Evolutionary conservation across 1,140 invertebrate genomes (phyloP).

Genomic region (Diploscapter pachys): DNA sequence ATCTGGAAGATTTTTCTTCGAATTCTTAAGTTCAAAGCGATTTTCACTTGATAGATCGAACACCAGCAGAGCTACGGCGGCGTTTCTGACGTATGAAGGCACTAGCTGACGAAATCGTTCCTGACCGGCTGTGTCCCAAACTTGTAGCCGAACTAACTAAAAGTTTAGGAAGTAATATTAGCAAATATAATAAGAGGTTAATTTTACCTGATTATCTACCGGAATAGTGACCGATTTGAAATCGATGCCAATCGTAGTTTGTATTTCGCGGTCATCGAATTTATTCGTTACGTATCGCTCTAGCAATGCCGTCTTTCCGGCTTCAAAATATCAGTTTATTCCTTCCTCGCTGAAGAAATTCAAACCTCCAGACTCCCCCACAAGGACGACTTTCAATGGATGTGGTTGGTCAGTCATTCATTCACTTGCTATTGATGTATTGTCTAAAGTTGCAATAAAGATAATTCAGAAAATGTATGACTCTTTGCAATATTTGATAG

Average conservation of each 20-base stretch:
- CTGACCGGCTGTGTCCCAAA: slow-evolving; percentile 33
- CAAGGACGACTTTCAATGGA: slow-evolving; percentile 27
- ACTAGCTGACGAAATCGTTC: slow-evolving; percentile 32
- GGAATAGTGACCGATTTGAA: slow-evolving; percentile 7
- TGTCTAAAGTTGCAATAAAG: too few relatives aligned
- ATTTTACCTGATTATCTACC: not conserved
- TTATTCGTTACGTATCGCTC: slow-evolving; percentile 14
- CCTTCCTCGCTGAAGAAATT: too few relatives aligned
- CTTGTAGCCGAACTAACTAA: slow-evolving; percentile 26
- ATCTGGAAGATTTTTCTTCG: slow-evolving; percentile 17
- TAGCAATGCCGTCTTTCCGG: slow-evolving; percentile 29
- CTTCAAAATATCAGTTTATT: slow-evolving; percentile 12
- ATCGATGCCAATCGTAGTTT: slow-evolving; percentile 36
- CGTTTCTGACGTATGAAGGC: slow-evolving; percentile 29
- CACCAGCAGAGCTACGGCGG: slow-evolving; percentile 26
- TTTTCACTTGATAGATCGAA: slow-evolving; percentile 23
- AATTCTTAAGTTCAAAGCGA: slow-evolving; percentile 7
- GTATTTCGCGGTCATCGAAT: slow-evolving; percentile 17
- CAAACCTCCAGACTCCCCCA: slow-evolving; percentile 33
- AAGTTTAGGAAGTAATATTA: not conserved
- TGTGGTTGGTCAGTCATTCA: too few relatives aligned
- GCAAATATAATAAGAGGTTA: not conserved
- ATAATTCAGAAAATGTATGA: too few relatives aligned
- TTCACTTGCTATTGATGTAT: too few relatives aligned
- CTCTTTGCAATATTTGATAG: too few relatives aligned